Base-by-base conservation (phyloP, 2,888 invertebrate genomes). In the Diabrotica balteata region DNA sequence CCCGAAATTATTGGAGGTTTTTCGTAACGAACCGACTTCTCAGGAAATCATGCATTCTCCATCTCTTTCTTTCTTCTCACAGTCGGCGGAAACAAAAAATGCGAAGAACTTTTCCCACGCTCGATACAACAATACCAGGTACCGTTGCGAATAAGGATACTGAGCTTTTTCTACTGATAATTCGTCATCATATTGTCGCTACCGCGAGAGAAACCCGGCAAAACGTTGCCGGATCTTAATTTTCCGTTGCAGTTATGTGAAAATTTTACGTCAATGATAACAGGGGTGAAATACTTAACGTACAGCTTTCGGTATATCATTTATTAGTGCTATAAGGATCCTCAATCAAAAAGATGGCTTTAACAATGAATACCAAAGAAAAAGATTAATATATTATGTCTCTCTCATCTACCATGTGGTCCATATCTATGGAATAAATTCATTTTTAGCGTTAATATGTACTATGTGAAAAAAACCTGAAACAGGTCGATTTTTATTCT, bases 101-200 rank as follows among this genome's bases (percentile, higher is more conserved):
- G 63, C 62, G 63, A 58, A 70, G 69, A 59, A 69, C 65, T 70
- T 76, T 76, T 76, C 76, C 74, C 76, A 76, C 76, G 76, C 70
- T 70, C 67, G 68, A 71, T 22, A 52, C 53, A 53, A 61, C 72
- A 74, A 75, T 75, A 69, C 72, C 69, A 68, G 71, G 73, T 76
- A 73, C 76, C 76, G 76, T 76, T 76, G 69, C 69, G 70, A 71
- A 73, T 71, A 63, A 60, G 51, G 66, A 68, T 67, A 55, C 64
- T 59, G 47, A 59, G 54, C 62, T 67, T 69, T 69, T 69, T 69
- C 67, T 64, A 65, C 60, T 55, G 65, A 65, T 65, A 67, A 67
- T 70, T 70, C 65, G 70, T 67, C 66, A 66, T 63, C 58, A 58
- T 46, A 57, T 57, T 44, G 32, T 65, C 57, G 54, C 63, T 62